Conservation (phyloP, 2,888 invertebrate species). For the Magallana nippona region DNA sequence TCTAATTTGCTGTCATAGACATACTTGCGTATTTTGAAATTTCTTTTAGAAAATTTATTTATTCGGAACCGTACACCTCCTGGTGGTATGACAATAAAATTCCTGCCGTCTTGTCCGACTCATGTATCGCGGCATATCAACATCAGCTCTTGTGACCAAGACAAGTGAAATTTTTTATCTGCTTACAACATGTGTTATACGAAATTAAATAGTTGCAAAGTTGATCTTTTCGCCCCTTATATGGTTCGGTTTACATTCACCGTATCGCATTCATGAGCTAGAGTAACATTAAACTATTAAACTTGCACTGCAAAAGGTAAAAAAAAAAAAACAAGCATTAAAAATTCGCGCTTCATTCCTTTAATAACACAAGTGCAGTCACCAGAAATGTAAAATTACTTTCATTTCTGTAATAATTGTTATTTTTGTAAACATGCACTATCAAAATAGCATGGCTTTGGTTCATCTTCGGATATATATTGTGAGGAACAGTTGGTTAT, state of each 20-base stretch:
- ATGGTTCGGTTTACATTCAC: constrained; percentile 6
- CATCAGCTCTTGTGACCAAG: neutral
- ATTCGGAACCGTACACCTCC: too few relatives aligned
- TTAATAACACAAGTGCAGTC: neutral
- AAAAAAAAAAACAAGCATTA: neutral
- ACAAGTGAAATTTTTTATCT: neutral
- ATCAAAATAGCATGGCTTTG: too few relatives aligned
- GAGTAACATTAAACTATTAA: neutral
- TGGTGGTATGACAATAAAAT: neutral
- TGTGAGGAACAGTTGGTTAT: too few relatives aligned
- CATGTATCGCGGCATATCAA: neutral
- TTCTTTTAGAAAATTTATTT: too few relatives aligned
- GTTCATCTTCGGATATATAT: too few relatives aligned
- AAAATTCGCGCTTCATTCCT: neutral
- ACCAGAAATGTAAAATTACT: neutral
- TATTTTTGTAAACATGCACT: neutral
- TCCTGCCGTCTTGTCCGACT: neutral
- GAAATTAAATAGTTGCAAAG: neutral
- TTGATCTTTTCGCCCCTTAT: neutral
- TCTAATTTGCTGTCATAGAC: too few relatives aligned
- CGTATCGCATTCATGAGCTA: neutral
- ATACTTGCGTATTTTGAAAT: too few relatives aligned
- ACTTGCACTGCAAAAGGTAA: neutral
- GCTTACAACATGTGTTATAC: constrained; percentile 14
- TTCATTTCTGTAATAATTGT: neutral